These are phyloP conservation scores for Drosophila testacea DNA, from an alignment of 2,888 invertebrate species.

Conservation along the genomic window DNA sequence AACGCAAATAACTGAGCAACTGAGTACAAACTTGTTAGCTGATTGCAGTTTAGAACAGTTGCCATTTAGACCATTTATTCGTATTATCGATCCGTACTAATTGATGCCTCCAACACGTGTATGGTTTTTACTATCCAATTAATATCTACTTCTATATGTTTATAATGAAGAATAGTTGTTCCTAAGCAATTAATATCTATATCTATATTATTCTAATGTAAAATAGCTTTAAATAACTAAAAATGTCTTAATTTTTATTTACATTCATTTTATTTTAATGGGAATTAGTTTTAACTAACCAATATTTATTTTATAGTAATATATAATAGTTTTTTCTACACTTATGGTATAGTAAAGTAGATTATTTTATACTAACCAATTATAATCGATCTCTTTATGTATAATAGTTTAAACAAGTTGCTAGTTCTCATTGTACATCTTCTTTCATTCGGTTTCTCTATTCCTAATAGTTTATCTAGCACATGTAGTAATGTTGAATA, in stretches of 20 bases:
- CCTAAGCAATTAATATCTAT: not conserved
- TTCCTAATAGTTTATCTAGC: not conserved
- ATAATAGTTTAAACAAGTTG: no score
- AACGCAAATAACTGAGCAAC: not conserved
- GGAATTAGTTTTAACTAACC: no score
- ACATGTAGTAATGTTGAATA: not conserved
- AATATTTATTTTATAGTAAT: no score
- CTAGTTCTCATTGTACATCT: no score
- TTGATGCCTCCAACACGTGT: not conserved
- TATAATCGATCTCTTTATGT: no score
- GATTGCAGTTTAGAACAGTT: conserved; percentile 5
- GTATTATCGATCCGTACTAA: not conserved
- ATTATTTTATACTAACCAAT: no score
- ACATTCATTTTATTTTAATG: no score
- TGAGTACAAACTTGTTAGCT: not conserved
- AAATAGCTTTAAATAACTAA: no score
- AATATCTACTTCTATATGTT: not conserved
- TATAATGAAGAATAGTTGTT: not conserved
- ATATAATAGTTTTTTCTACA: no score
- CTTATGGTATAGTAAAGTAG: no score
- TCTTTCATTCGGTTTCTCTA: no score
- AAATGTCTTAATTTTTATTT: no score
- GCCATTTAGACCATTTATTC: not conserved
- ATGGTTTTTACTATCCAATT: not conserved
- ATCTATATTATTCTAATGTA: not conserved